Evolutionary conservation across 2,888 invertebrate species (phyloP), one percentile per base, ranked within the genome.

Genomic region (Phragmatobia fuliginosa): DNA sequence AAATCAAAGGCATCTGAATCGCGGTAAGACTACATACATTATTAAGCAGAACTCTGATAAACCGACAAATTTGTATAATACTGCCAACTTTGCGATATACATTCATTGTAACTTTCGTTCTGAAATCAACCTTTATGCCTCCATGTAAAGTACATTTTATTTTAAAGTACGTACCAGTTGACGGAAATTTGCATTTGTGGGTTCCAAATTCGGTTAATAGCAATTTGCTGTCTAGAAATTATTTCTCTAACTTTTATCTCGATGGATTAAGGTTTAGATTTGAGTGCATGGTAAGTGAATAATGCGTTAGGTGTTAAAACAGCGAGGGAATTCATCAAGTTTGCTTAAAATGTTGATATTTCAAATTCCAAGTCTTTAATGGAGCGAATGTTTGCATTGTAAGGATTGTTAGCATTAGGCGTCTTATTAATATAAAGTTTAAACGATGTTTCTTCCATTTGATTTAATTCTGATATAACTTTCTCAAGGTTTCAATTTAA

Each of bases 1-100:
- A 88, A 91, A 90, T 90, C 90, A 90, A 88, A 90, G 87, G 85
- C 85, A 86, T 88, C 91, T 89, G 88, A 88, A 85, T 83, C 85
- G 88, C 83, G 88, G 87, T 68, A 66, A 77, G 76, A 81, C 83
- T 87, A 89, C 90, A 90, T 90, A 90, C 88, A 90, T 90, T 90
- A 91, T 90, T 87, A 87, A 89, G 83, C 77, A 78, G 75, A 80
- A 75, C 78, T 76, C 80, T 87, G 85, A 86, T 87, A 89, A 88
- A 84, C 84, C 83, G 80, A 82, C 84, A 85, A 87, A 85, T 85
- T 86, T 76, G 68, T 76, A 67, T 74, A 77, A 78, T 72, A 70
- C 72, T 56, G 71, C 72, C 70, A 74, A 77, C 71, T 65, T 66
- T 36, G 28, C 49, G 59, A 63, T 45, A 18, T 63, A 60, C 31